Base-by-base conservation (phyloP, 2,888 invertebrate genomes). In the Parascotia fuliginaria region DNA sequence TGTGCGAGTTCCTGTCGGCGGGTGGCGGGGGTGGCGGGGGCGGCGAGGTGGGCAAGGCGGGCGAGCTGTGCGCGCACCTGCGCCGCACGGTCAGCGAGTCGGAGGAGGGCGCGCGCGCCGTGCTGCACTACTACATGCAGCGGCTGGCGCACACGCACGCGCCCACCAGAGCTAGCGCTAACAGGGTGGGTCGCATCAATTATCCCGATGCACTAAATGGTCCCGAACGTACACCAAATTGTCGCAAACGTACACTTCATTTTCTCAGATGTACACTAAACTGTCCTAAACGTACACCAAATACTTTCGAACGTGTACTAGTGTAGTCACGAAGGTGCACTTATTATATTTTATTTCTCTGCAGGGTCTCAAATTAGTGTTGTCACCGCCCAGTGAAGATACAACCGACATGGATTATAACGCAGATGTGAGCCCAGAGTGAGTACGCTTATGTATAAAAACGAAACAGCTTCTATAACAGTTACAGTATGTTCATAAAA, bases 1-100 rank as follows among this genome's bases (percentile, higher is more conserved):
- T 99, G 39, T 99, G 99, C 91, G 99, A 99, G 91, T 98, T 98
- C 89, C 93, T 99, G 39, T 93, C 98, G 1, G 94, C 95, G 19
- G 83, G 77, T 68, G 72, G 65, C 7, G 65, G 39, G 90, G 93
- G 55, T 42, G 70, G 57, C 31, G 43, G 92, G 92, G 67, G 56
- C n/a, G 72, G 73, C 42, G 83, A 65, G 93, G 93, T 70, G 72
- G 85, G 82, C 64, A 92, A 92, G 74, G 93, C 94, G 28, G 94
- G 95, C 60, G 97, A 98, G 83, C 88, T 98, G 59, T 85, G 94
- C 40, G 89, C 88, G 13, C 94, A 94, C 74, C 81, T 94, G 56
- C 85, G 93, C 0, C 91, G 93, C 57, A 87, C 94, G 7, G 83
- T 94, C 55, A 84, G 81, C 67, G 91, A 92, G 58, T 83, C 87